A percentile compares a stretch with the other conserved stretches of the same genome.
Evolutionary conservation across 1,140 invertebrate species (phyloP).

Genomic region (Pseudomyrmex cubaensis): DNA sequence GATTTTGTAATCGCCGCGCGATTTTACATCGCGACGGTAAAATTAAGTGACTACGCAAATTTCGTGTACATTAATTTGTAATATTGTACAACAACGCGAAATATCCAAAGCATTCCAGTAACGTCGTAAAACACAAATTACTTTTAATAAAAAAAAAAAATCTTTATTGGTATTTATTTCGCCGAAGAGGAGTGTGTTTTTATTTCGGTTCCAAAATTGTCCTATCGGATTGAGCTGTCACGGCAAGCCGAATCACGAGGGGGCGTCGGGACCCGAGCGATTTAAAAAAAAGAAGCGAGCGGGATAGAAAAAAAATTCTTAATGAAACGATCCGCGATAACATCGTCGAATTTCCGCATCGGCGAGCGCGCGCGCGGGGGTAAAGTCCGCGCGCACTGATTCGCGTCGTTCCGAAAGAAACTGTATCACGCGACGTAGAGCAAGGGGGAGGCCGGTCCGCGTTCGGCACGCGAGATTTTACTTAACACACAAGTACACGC

Average conservation of each 20-base stretch:
- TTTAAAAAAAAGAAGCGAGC: constrained; percentile 24
- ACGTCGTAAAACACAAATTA: too few relatives aligned
- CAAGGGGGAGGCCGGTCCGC: constrained; percentile 7
- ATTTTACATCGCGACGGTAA: not conserved
- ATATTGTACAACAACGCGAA: not conserved
- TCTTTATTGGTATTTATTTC: not conserved
- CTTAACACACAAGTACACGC: constrained; percentile 62
- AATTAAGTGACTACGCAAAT: too few relatives aligned
- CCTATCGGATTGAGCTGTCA: not conserved
- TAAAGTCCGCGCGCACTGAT: constrained; percentile 44
- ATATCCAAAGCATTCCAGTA: too few relatives aligned
- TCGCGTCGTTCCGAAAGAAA: constrained; percentile 68
- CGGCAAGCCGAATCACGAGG: not conserved
- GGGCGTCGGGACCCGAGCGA: not conserved
- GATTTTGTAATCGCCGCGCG: constrained; percentile 23
- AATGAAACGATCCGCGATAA: constrained; percentile 31
- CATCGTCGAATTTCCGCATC: constrained; percentile 47
- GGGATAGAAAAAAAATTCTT: not conserved
- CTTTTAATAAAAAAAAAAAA: not conserved
- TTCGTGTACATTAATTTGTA: too few relatives aligned
- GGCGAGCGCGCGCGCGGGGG: not conserved
- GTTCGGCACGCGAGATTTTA: constrained; percentile 79
- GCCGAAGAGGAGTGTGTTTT: too few relatives aligned
- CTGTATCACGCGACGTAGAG: constrained; percentile 64
- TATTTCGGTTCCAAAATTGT: not conserved